These are phyloP conservation scores for Synergus itoensis DNA, from an alignment of 2,888 invertebrate species.

Conservation along the genomic window DNA sequence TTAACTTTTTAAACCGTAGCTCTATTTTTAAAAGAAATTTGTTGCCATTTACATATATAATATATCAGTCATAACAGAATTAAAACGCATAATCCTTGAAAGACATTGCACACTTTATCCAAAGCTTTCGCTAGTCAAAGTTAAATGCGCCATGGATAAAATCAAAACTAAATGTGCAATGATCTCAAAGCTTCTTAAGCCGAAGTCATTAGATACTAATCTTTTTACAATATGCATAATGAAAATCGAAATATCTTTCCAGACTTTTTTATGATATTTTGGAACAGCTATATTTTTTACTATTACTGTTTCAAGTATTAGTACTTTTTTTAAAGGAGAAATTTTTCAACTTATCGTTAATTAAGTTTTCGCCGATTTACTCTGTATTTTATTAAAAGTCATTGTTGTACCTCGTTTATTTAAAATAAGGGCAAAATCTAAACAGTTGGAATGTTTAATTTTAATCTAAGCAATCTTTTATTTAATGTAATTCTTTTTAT, in stretches of 20 bases:
- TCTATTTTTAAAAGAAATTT: not conserved
- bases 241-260: not conserved
- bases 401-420: constrained; percentile 8
- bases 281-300: not conserved
- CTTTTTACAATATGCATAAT: not conserved
- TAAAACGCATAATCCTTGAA: constrained; percentile 2
- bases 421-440: not conserved
- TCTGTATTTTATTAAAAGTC: constrained; percentile 19
- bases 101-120: constrained; percentile 27
- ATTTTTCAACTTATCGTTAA: not conserved
- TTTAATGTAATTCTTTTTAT: not conserved
- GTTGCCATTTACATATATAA: constrained; percentile 18
- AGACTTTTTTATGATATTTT: not conserved
- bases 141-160: constrained; percentile 31
- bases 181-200: not conserved
- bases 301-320: not conserved
- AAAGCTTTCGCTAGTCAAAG: constrained; percentile 35
- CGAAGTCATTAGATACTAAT: not conserved
- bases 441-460: not conserved
- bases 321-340: not conserved
- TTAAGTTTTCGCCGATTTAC: not conserved
- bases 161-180: constrained; percentile 25
- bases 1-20: not conserved
- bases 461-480: not conserved
- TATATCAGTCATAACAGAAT: constrained; percentile 16